These are phyloP conservation scores for Limnephilus rhombicus DNA, from an alignment of 2,888 invertebrate species.

Conservation along the genomic window DNA sequence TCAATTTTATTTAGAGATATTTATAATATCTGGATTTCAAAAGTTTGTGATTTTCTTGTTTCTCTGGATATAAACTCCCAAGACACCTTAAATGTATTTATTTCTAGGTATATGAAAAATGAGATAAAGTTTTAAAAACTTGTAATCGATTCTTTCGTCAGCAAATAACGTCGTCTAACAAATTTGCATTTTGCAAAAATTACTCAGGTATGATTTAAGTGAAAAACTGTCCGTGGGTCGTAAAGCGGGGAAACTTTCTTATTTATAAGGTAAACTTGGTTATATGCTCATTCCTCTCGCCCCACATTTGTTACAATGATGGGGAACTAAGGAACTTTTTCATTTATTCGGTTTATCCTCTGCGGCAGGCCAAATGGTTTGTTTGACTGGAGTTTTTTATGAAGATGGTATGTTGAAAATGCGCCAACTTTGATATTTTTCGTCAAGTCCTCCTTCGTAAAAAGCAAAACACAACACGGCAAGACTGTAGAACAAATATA, in stretches of 20 bases:
- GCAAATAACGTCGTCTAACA: no score
- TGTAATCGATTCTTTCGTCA: no score
- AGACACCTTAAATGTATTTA: no score
- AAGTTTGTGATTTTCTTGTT: no score
- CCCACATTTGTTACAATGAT: slow-evolving; percentile 54
- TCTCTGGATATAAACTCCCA: no score
- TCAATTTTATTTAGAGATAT: no score
- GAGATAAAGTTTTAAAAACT: no score
- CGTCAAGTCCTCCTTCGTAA: neutral
- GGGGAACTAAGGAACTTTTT: slow-evolving; percentile 46
- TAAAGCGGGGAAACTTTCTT: slow-evolving; percentile 60
- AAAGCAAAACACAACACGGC: neutral
- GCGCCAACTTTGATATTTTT: slow-evolving; percentile 32
- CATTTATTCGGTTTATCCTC: slow-evolving; percentile 45
- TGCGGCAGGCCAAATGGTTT: slow-evolving; percentile 34
- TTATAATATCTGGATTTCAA: no score
- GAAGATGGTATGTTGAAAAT: slow-evolving; percentile 35
- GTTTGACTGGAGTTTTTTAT: slow-evolving; percentile 38
- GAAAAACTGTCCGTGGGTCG: slow-evolving; percentile 46
- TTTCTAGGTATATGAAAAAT: no score
- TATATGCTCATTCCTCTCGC: slow-evolving; percentile 37
- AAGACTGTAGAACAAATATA: neutral
- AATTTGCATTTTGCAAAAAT: neutral
- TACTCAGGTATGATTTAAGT: neutral
- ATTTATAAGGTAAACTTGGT: slow-evolving; percentile 64